These are phyloP conservation scores for Cosmorhoe ocellata DNA, from an alignment of 2,888 invertebrate species.

Conservation along the genomic window DNA sequence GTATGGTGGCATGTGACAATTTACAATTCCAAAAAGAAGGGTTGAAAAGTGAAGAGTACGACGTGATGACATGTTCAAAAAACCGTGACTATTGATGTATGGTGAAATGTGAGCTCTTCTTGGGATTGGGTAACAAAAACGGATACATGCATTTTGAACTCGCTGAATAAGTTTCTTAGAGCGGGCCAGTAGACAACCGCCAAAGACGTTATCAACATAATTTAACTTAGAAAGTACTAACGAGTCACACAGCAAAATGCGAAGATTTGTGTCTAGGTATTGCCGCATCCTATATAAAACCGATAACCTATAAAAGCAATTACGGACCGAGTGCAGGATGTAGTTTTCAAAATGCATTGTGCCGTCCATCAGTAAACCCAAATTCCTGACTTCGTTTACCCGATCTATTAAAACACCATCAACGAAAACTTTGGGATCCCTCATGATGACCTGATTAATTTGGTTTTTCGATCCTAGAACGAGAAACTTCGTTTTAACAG, in stretches of 20 bases:
- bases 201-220: constrained; percentile 18
- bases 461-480: constrained; percentile 9
- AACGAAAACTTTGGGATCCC: neutral
- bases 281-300: constrained; percentile 12
- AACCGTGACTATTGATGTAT: neutral
- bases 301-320: constrained; percentile 13
- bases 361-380: constrained; percentile 9
- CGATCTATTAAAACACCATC: constrained; percentile 3
- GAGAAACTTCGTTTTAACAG: constrained; percentile 18
- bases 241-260: constrained; percentile 14
- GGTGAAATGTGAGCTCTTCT: neutral
- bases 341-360: constrained; percentile 18
- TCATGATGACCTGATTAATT: neutral
- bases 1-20: too few species aligned
- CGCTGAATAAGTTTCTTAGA: constrained; percentile 7
- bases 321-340: constrained; percentile 2
- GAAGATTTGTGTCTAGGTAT: neutral
- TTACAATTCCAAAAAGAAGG: neutral
- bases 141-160: too few species aligned
- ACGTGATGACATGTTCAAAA: constrained; percentile 8
- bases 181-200: constrained; percentile 7
- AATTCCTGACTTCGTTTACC: constrained; percentile 7
- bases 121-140: constrained; percentile 18
- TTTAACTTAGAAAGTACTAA: constrained; percentile 15
- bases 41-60: neutral